phyloP scores from a whole-genome alignment of 53 echinoderm and acorn worm species.

The Henricia sp. region DNA sequence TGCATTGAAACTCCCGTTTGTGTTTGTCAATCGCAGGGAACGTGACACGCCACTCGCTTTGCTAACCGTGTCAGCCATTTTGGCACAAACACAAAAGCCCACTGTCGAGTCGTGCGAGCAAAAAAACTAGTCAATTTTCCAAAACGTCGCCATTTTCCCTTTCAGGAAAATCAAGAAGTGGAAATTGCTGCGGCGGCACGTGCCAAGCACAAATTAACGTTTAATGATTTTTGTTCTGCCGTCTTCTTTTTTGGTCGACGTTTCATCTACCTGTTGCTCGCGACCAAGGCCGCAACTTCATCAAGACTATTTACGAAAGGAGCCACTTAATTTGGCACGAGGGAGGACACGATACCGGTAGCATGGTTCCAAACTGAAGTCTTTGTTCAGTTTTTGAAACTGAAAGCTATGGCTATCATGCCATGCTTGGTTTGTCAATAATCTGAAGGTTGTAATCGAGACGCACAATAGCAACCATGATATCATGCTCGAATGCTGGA shows the following conservation, averaged over 20 bases:
- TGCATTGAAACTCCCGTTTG: background rate
- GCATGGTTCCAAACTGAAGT: background rate
- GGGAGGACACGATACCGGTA: too few relatives aligned
- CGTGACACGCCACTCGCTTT: background rate
- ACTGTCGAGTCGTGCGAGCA: background rate
- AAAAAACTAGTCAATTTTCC: slow-evolving; percentile 11
- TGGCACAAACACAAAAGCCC: background rate
- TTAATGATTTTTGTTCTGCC: slow-evolving; percentile 32
- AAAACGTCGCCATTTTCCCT: slow-evolving; percentile 46
- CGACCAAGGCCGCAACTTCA: background rate
- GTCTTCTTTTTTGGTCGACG: background rate
- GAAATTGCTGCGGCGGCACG: slow-evolving; percentile 23
- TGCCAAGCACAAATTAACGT: slow-evolving; percentile 48
- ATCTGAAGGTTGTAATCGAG: slow-evolving; percentile 12
- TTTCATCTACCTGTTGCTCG: slow-evolving; percentile 25
- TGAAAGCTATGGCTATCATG: background rate
- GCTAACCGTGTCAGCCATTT: background rate
- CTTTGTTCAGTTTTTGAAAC: slow-evolving; percentile 2
- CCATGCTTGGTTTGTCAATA: background rate
- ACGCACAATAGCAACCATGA: background rate
- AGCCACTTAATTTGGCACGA: slow-evolving; percentile 34
- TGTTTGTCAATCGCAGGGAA: slow-evolving; percentile 5
- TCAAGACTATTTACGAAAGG: slow-evolving; percentile 1
- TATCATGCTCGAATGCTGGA: too few relatives aligned
- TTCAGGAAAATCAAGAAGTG: slow-evolving; percentile 29